Evolutionary conservation across 2,113 vertebrate genomes (phyloP), one percentile per base, ranked within the genome.

Genomic region (Elephantulus edwardii): DNA sequence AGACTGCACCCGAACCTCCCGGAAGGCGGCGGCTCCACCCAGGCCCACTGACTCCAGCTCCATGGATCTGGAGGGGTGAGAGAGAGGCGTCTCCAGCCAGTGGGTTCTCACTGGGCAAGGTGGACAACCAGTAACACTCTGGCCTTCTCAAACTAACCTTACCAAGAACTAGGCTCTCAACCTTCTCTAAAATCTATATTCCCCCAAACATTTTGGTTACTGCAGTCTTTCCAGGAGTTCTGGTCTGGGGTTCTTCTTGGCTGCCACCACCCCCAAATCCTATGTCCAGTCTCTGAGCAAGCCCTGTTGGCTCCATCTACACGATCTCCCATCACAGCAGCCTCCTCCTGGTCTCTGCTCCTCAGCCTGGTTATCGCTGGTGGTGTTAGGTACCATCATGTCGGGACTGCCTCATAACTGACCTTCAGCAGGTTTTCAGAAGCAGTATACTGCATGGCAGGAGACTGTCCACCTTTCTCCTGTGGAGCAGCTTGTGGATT

Each of bases 1-100:
- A 0, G 98, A 98, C 96, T 98, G 98, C 54, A 98, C 97, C 1
- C 98, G 97, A 12, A 98, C 98, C 93, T 98, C 98, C n/a, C 97
- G 97, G 94, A 98, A 98, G 2, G 98, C 98, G 9, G 98, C 97
- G 0, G 98, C 97, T 0, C 98, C 97, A 0, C 96, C 97, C 66
- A 98, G 97, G 7, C 98, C 98, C 6, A 97, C 97, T 0, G 96
- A 96, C 96, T 98, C 98, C 56, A 98, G 98, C 93, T 98, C 98
- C 97, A 97, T 97, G 11, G 98, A 98, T 89, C 98, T 98, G 92
- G 2, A 44, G 46, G 17, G n/a, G 52, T 11, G 8, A 26, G 30
- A 68, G 11, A 8, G 56, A 58, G 56, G 12, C 2, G 54, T 78
- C 76, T 60, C 74, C 33, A 88, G 87, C 16, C 30, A n/a, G 46